phyloP scores from a whole-genome alignment of 2,888 invertebrate species.

The Panopea generosa region DNA sequence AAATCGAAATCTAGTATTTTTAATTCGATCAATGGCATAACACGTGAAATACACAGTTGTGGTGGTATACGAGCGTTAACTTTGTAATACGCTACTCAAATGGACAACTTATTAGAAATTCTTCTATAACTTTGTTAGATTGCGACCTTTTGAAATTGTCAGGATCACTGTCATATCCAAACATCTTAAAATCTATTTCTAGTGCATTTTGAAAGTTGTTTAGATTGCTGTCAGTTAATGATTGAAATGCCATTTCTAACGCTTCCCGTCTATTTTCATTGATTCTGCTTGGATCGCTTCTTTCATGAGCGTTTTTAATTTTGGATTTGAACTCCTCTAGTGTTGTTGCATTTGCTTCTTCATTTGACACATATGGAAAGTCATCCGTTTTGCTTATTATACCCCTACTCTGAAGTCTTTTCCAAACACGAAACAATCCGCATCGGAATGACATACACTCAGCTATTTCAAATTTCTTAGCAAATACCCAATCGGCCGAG shows the following conservation, averaged over 20 bases:
- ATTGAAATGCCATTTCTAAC: not conserved
- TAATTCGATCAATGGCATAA: no score
- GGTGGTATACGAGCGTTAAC: no score
- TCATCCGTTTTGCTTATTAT: not conserved
- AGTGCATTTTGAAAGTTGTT: not conserved
- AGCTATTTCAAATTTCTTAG: not conserved
- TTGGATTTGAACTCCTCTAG: not conserved
- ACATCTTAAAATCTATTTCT: not conserved
- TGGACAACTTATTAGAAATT: no score
- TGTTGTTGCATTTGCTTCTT: not conserved
- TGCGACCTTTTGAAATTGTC: no score
- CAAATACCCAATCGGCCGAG: not conserved
- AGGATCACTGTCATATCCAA: conserved; percentile 2
- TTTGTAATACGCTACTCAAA: no score
- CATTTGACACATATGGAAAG: not conserved
- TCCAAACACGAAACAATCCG: not conserved
- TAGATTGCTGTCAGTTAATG: not conserved
- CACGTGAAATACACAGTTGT: no score
- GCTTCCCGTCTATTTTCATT: not conserved
- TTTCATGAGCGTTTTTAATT: not conserved
- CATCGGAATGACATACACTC: not conserved
- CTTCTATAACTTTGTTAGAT: no score
- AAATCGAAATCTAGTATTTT: no score
- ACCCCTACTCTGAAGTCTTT: not conserved
- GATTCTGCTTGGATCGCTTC: not conserved